Evolutionary conservation across 2,797 vertebrate species (phyloP).

Genomic region (Danio choprae): DNA sequence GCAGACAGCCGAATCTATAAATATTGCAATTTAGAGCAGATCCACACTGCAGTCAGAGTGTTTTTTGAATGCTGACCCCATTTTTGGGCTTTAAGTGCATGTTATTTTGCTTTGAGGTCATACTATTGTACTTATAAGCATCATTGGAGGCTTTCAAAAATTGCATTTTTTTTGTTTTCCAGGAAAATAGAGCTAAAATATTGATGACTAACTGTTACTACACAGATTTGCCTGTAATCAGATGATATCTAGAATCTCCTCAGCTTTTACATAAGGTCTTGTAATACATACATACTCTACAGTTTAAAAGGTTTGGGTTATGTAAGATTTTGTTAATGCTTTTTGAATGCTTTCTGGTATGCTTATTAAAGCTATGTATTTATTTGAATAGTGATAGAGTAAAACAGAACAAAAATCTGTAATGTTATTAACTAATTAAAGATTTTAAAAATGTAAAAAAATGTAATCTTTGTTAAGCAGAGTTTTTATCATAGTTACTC

Average conservation of each 20-base stretch:
- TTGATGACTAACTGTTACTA: neutral
- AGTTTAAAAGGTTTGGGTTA: too few species aligned
- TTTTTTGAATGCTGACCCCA: neutral
- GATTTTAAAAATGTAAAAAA: too few species aligned
- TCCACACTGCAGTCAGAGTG: neutral
- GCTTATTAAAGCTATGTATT: too few species aligned
- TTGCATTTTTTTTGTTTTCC: neutral
- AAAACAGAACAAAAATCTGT: too few species aligned
- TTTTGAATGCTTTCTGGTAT: too few species aligned
- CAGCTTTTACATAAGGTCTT: too few species aligned
- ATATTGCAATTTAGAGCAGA: neutral
- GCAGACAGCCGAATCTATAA: constrained; percentile 16
- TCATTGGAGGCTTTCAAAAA: neutral
- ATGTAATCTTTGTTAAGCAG: too few species aligned
- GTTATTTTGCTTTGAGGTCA: neutral
- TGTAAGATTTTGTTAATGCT: too few species aligned
- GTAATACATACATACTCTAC: too few species aligned
- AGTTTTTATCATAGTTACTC: too few species aligned
- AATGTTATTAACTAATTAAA: too few species aligned
- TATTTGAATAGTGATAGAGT: too few species aligned
- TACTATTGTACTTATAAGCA: neutral
- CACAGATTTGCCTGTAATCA: neutral
- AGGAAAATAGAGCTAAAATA: neutral
- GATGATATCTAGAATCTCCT: neutral
- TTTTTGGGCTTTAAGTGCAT: constrained; percentile 3